A percentile compares a stretch with the other conserved stretches of the same genome.
Conservation (phyloP, 2,797 vertebrate genomes). For the Catostomus latipinnis region DNA sequence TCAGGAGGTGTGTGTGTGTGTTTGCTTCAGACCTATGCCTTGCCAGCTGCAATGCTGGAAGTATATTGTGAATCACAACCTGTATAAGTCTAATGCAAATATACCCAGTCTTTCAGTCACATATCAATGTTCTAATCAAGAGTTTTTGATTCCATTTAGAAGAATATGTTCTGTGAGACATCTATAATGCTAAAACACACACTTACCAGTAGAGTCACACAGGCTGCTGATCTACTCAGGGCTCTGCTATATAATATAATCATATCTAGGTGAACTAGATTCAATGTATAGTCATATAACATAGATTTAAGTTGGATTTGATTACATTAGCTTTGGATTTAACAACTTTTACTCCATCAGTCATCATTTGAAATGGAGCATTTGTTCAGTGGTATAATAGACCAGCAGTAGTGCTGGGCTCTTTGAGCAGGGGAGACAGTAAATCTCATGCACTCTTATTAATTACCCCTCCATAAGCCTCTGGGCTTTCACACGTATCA, state of each 20-base stretch:
- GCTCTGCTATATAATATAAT: background rate
- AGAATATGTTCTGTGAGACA: background rate
- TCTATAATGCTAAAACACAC: background rate
- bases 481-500: conserved; percentile 67
- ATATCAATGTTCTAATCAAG: conserved; percentile 64
- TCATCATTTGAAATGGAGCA: conserved; percentile 11
- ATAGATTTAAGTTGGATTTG: background rate
- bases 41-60: conserved; percentile 3
- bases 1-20: conserved; percentile 36
- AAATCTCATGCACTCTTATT: conserved; percentile 77
- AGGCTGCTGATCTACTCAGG: background rate
- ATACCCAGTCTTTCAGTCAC: conserved; percentile 49
- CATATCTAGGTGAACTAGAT: background rate
- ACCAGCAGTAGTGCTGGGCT: conserved; percentile 38
- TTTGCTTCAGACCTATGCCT: conserved; percentile 25
- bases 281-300: background rate
- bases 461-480: conserved; percentile 74
- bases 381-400: conserved; percentile 4
- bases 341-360: background rate
- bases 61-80: conserved; percentile 51
- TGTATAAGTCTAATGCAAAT: conserved; percentile 58
- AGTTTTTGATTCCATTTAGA: conserved; percentile 14
- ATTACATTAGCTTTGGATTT: background rate
- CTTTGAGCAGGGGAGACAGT: conserved; percentile 62
- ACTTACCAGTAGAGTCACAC: background rate